Percentiles rank a stretch among this genome's conserved stretches.
Evolutionary conservation across 1,140 invertebrate genomes (phyloP).

Genomic region (Gryon sp.): DNA sequence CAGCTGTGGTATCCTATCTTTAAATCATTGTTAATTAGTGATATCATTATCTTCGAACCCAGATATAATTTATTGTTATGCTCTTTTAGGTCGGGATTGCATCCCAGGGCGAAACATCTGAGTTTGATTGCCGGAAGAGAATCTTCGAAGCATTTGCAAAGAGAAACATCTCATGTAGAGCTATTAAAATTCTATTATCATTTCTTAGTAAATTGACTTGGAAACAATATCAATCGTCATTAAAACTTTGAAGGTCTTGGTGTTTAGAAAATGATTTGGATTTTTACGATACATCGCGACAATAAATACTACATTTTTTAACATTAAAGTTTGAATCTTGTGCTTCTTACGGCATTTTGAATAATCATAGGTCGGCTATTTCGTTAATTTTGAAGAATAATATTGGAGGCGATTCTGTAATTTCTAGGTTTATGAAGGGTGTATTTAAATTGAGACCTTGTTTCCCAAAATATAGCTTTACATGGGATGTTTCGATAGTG

Average conservation of each 20-base stretch:
- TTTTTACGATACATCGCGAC: slow-evolving; percentile 39
- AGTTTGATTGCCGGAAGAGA: slow-evolving; percentile 9
- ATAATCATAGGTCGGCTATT: slow-evolving; percentile 43
- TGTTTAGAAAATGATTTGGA: slow-evolving; percentile 43
- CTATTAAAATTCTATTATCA: slow-evolving; percentile 38
- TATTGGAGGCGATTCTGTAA: no score
- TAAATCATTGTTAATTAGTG: not conserved
- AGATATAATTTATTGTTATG: not conserved
- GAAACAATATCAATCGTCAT: slow-evolving; percentile 63
- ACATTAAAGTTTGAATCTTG: not conserved
- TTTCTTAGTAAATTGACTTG: slow-evolving; percentile 62
- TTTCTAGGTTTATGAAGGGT: slow-evolving; percentile 27
- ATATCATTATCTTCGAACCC: slow-evolving; percentile 3
- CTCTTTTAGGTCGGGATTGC: not conserved
- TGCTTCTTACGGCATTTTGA: slow-evolving; percentile 28
- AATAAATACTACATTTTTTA: slow-evolving; percentile 19
- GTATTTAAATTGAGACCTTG: no score
- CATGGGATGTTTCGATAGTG: no score
- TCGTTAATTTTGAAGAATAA: slow-evolving; percentile 16
- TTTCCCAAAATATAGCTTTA: no score
- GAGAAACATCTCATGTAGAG: not conserved
- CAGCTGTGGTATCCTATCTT: slow-evolving; percentile 23
- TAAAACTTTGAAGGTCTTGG: slow-evolving; percentile 65
- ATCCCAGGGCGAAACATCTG: not conserved
- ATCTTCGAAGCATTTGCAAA: slow-evolving; percentile 1